These are phyloP conservation scores for Fopius arisanus DNA, from an alignment of 1,140 invertebrate genomes.

Conservation along the genomic window DNA sequence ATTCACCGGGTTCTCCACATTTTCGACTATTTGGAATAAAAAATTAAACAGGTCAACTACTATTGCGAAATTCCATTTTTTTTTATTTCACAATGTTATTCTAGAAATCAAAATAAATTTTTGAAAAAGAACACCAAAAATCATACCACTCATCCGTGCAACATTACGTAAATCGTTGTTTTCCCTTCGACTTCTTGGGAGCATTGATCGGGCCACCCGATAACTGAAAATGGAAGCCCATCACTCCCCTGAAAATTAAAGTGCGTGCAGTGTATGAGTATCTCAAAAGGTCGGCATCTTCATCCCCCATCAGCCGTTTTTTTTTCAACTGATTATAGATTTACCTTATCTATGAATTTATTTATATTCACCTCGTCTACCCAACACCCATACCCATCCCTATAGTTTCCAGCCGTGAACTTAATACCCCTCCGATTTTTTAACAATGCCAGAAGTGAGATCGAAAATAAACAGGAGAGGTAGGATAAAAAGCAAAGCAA, in stretches of 20 bases:
- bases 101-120: background rate
- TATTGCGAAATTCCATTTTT: no score
- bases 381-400: background rate
- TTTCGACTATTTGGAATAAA: no score
- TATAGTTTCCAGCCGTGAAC: background rate
- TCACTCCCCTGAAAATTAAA: background rate
- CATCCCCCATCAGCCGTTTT: background rate
- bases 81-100: background rate
- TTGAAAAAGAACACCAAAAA: background rate
- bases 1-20: no score
- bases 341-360: conserved; percentile 26
- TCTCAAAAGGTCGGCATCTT: background rate
- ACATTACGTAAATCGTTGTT: conserved; percentile 43
- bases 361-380: conserved; percentile 29
- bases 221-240: conserved; percentile 16
- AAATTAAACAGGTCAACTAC: background rate
- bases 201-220: conserved; percentile 6
- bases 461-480: background rate
- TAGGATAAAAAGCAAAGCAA: background rate
- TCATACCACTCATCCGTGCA: conserved; percentile 15
- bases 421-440: background rate
- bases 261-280: background rate
- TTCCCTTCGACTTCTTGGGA: conserved; percentile 8
- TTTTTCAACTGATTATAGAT: conserved; percentile 22
- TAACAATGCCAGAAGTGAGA: background rate